Base-by-base conservation (phyloP, 1,140 invertebrate species). In the Drosophila ercepeae region DNA sequence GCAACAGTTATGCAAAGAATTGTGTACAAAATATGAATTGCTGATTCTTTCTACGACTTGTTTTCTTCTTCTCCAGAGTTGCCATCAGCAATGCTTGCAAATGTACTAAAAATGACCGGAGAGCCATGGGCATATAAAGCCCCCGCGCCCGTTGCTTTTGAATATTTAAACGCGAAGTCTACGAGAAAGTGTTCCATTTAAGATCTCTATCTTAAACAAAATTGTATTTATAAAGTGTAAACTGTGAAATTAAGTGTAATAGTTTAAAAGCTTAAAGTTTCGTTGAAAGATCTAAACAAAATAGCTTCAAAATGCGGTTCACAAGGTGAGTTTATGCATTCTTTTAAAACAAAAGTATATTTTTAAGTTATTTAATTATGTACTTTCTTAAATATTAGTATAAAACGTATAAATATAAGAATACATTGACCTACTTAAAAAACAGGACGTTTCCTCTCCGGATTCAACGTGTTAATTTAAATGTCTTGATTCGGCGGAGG, bases 121-220 rank as follows among this genome's bases (percentile, higher is more conserved):
- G 4, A 23, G 6, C 9, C 4, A 1, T 14, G 36, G 21, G 49
- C 63, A 86, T 84, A 86, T 76, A 82, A 79, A 51, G 60, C 39
- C 46, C 46, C 72, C 16, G 36, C 18, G 42, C 25, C 6, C 58
- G 27, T 4, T 19, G 6, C 25, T 59, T 79, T 84, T 6, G 58
- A 84, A 81, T 86, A 84, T 58, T 84, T 16, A 9, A 52, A 60
- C 49, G 18, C 27, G 29, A 69, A 65, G 78, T 84, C 53, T 23
- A 4, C 42, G 50, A 60, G 63, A 41, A 48, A 34, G 21, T 19
- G 7, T 11, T 16, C 7, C 6, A 21, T 11, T 23, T 23, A 1
- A 45, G 7, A 23, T 3, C 21, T 13, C 7, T 14, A 16, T 9
- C 0, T 19, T 18, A 18, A 18, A 16, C 18, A 41, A 7, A 8